Evolutionary conservation across 1,140 invertebrate species (phyloP).

Genomic region (Lysiphlebus fabarum): DNA sequence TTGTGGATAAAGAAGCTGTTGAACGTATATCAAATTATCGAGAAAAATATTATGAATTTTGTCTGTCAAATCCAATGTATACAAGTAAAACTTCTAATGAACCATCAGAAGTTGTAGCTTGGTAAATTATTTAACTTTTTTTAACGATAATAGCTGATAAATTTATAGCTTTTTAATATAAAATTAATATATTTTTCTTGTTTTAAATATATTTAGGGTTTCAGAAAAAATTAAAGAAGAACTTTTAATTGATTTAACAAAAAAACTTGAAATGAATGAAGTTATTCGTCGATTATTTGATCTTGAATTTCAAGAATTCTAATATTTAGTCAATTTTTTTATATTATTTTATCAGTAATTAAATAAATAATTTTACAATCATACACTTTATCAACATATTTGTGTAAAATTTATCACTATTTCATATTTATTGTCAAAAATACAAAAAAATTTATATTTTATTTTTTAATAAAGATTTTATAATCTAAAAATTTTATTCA

Average conservation of each 20-base stretch:
- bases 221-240: constrained; percentile 50
- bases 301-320: constrained; percentile 50
- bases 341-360: no score
- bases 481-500: no score
- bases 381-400: no score
- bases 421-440: no score
- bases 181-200: not conserved
- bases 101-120: constrained; percentile 50
- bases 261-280: constrained; percentile 48
- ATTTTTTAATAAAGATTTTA: no score
- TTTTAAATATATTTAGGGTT: constrained; percentile 32
- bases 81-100: constrained; percentile 46
- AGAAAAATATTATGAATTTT: constrained; percentile 33
- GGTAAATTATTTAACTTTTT: constrained; percentile 43
- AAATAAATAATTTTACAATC: no score
- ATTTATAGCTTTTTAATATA: constrained; percentile 2
- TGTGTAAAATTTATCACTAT: no score
- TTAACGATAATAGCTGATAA: no score
- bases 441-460: no score
- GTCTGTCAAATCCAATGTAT: constrained; percentile 45
- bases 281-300: constrained; percentile 48
- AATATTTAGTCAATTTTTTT: not conserved
- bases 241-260: constrained; percentile 42
- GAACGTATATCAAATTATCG: constrained; percentile 37
- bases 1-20: constrained; percentile 30